phyloP scores from a whole-genome alignment of 92 coral and sea anemone genomes.

The Meandrina meandrites region DNA sequence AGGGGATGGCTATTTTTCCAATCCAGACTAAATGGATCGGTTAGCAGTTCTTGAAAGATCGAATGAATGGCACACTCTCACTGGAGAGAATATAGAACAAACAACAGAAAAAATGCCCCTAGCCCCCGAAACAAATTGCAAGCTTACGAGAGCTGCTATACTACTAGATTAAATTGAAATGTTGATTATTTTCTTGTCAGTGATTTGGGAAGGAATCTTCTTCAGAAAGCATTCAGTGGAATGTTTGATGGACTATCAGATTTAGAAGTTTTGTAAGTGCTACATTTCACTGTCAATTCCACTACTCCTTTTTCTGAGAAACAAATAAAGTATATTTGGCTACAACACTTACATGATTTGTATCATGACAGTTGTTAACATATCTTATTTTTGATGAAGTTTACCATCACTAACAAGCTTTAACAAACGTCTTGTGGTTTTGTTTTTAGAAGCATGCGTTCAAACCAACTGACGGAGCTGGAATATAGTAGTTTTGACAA shows the following conservation, averaged over 20 bases:
- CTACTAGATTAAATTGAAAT: background rate
- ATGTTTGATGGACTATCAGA: background rate
- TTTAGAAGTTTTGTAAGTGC: slow-evolving; percentile 19
- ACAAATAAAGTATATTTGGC: too few relatives aligned
- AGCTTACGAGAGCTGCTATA: too few relatives aligned
- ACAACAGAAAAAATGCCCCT: too few relatives aligned
- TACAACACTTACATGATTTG: too few relatives aligned
- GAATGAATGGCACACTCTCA: too few relatives aligned
- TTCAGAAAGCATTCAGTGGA: background rate
- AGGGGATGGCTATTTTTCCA: too few relatives aligned
- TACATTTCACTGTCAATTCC: background rate
- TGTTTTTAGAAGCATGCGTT: background rate
- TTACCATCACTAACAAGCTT: background rate
- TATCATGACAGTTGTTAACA: too few relatives aligned
- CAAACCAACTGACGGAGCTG: slow-evolving; percentile 6
- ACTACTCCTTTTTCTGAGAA: too few relatives aligned
- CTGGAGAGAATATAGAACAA: too few relatives aligned
- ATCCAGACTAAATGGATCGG: too few relatives aligned
- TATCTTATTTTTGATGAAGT: background rate
- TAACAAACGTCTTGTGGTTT: background rate
- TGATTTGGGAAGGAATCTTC: slow-evolving; percentile 21
- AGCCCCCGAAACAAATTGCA: too few relatives aligned
- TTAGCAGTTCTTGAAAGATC: too few relatives aligned
- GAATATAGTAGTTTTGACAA: slow-evolving; percentile 4
- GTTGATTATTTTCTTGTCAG: background rate